Evolutionary conservation across 2,113 vertebrate species (phyloP), one percentile per base, ranked within the genome.

Genomic region (Brachypteracias leptosomus): DNA sequence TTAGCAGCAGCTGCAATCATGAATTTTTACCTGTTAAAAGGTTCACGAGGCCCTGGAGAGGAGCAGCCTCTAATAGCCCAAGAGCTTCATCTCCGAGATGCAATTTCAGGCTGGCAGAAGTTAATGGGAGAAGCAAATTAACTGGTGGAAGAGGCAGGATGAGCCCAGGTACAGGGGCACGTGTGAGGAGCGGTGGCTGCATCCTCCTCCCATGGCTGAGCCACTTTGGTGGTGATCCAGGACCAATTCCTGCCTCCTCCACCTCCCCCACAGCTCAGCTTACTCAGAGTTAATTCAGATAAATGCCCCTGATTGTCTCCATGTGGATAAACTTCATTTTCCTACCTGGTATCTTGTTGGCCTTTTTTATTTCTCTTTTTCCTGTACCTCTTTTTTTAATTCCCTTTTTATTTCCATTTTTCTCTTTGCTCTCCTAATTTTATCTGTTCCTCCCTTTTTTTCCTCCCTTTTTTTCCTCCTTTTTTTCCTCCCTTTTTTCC

Each of bases 61-160:
- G 47, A 54, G 35, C 61, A 93, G 25, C 72, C 67, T 31, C 13
- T 81, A 83, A 87, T 35, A 96, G 25, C 72, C 72, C 87, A 58
- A 59, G 62, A 79, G 42, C 36, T 89, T 83, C 72, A 70, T 70
- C 87, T 88, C 55, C 0, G 49, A 84, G 55, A 51, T 78, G 38
- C 47, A 81, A 59, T 94, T 96, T 91, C 89, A 83, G 51, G 21
- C 84, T 84, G 68, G 28, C 84, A 62, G 87, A 72, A 80, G 11
- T 65, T 89, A 62, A 80, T 40, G 26, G 94, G 16, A 28, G 49
- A 86, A 87, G 58, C 31, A 67, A 70, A 89, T 67, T 16, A 88
- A 22, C 7, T 4, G 1, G 5, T 31, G 47, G 8, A 58, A 58
- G 47, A 80, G 67, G 57, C 9, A 6, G 54, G 62, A 71, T 65